Evolutionary conservation across 2,888 invertebrate species (phyloP), one percentile per base, ranked within the genome.

Genomic region (Tetragonula carbonaria): DNA sequence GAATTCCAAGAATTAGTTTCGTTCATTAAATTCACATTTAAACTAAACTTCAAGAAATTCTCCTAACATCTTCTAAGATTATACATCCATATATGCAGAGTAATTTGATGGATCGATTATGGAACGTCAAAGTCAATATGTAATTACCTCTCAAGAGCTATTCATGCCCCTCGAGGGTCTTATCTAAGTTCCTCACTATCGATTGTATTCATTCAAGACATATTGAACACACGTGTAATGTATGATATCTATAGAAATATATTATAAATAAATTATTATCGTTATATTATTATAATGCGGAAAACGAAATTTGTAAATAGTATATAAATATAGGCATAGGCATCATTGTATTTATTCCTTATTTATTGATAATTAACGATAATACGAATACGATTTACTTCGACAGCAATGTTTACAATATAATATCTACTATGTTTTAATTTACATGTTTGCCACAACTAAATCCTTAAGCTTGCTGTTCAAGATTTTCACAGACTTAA

Each of bases 81-180:
- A 18, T 38, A n/a, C 28, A n/a, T 21, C 4, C n/a, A 23, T 33
- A n/a, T 8, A 5, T 4, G 23, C 23, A 6, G 18, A 72, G 13
- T 59, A 72, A 72, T 72, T 72, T 50, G 59, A 6, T 13, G 59
- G 23, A 50, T 72, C 59, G 59, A 59, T 72, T 59, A 50, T 11
- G 18, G 23, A 45, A 45, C 72, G 59, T 72, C 72, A 72, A 72
- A 72, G 72, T 50, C 72, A 59, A 72, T 72, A 45, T 45, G 45
- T 45, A 72, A 72, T 72, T 72, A 45, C 23, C 71, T 72, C 23
- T 45, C 18, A 59, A 45, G 45, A 50, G 72, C 59, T 59, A 45
- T 59, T 45, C 59, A n/a, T 59, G 23, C 23, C 72, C 23, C 72
- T 59, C 59, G 18, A n/a, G 72, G 23, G 45, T 23, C 45, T 59